A percentile compares a stretch with the other conserved stretches of the same genome.
Evolutionary conservation across 2,888 invertebrate genomes (phyloP).

Genomic region (Gibbula magus): DNA sequence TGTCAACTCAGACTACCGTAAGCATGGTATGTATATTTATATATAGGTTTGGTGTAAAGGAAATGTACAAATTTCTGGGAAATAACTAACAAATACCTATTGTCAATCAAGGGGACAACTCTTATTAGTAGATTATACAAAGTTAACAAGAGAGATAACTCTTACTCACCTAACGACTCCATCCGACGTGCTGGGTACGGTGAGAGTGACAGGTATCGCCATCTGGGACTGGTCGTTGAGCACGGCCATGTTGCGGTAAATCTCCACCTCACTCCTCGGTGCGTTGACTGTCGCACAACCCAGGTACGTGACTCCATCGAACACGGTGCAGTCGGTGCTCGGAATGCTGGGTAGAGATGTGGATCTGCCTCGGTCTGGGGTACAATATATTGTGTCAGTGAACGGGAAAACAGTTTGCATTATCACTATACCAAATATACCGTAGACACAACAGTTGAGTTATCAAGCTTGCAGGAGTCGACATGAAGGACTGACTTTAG

Average conservation of each 20-base stretch:
- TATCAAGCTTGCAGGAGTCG: too few species aligned
- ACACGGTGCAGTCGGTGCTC: conserved; percentile 77
- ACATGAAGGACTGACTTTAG: too few species aligned
- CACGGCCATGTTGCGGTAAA: conserved; percentile 93
- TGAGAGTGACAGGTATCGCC: conserved; percentile 92
- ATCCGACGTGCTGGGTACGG: conserved; percentile 93
- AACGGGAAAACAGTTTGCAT: too few species aligned
- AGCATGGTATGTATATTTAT: too few species aligned
- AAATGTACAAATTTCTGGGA: too few species aligned
- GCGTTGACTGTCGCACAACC: conserved; percentile 93
- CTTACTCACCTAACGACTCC: conserved; percentile 92
- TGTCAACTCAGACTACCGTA: too few species aligned
- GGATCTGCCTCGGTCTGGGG: conserved; percentile 57
- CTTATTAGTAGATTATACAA: not conserved
- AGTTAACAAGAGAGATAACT: not conserved
- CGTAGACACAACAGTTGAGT: too few species aligned
- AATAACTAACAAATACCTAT: not conserved
- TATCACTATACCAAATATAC: too few species aligned
- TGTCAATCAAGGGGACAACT: not conserved
- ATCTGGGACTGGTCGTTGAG: conserved; percentile 87
- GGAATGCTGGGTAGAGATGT: conserved; percentile 64
- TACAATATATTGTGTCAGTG: not conserved
- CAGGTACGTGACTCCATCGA: conserved; percentile 93
- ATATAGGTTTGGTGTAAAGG: too few species aligned
- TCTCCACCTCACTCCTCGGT: conserved; percentile 93